Base-by-base conservation (phyloP, 1,140 invertebrate genomes). In the Caenorhabditis inopinata region DNA sequence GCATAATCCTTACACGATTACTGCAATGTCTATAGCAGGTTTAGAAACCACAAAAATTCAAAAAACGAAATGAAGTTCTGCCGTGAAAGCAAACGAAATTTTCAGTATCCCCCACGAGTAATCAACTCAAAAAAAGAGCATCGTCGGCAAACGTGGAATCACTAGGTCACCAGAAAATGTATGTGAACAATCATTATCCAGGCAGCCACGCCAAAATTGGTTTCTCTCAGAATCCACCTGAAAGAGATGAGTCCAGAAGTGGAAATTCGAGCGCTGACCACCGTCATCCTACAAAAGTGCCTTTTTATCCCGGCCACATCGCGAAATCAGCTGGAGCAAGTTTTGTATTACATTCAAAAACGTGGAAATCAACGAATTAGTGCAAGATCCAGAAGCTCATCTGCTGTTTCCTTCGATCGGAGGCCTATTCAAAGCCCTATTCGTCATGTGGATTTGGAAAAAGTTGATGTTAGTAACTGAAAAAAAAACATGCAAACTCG, bases 261-360 rank as follows among this genome's bases (percentile, higher is more conserved):
- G 23, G 93, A 96, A 90, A 93, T 95, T 82, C 90, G 91, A 78
- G 91, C 92, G 4, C 89, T 97, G 79, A 93, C 95, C 4, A 93
- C 92, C 85, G 94, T 95, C 90, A 93, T 97, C 7, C 92, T 96
- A 48, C 92, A 94, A 78, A 94, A 94, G 89, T 96, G 95, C 90
- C 93, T 93, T 86, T 90, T 96, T 18, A 96, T 97, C 86, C 94
- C 95, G 88, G 92, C 93, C 76, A 93, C 93, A 1, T 93, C 94
- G 89, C 85, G 94, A 27, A 91, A 92, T 12, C 94, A 96, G 90
- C 93, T 97, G 4, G 94, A 96, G 89, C 94, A 96, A 87, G 91
- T 95, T n/a, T 92, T 96, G 83, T 94, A 93, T 89, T 96, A 96
- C 90, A 90, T 97, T 29, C 93, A 96, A 89, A 95, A 93, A 89